Evolutionary conservation across 1,140 invertebrate species (phyloP).

Genomic region (Drosophila ogumai): DNA sequence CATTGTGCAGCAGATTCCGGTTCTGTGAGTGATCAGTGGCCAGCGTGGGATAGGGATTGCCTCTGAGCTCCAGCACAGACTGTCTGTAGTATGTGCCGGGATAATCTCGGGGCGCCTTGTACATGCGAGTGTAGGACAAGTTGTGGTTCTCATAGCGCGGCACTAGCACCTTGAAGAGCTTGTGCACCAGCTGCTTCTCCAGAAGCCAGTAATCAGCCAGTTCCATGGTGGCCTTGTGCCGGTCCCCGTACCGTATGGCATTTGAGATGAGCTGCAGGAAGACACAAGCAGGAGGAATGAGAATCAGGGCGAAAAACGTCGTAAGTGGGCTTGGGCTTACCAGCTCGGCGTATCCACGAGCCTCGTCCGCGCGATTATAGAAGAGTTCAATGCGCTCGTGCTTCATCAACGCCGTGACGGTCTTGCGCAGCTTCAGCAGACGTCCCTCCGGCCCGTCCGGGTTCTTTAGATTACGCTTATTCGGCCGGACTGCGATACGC

Average conservation of each 20-base stretch:
- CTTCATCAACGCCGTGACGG: conserved; percentile 93
- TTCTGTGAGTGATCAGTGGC: conserved; percentile 86
- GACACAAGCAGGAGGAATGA: neutral
- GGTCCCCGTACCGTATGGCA: conserved; percentile 94
- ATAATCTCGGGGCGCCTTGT: conserved; percentile 88
- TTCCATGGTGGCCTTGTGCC: conserved; percentile 94
- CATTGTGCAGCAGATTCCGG: conserved; percentile 89
- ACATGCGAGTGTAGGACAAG: conserved; percentile 90
- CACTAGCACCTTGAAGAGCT: conserved; percentile 96
- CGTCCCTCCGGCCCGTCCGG: conserved; percentile 91
- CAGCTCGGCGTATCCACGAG: conserved; percentile 94
- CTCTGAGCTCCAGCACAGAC: conserved; percentile 92
- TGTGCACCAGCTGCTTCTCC: conserved; percentile 95
- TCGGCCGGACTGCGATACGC: conserved; percentile 87
- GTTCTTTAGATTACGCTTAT: conserved; percentile 88
- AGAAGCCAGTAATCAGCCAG: conserved; percentile 94
- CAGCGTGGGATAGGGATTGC: conserved; percentile 89
- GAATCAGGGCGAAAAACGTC: neutral
- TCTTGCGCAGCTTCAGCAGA: conserved; percentile 91
- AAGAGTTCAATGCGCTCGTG: conserved; percentile 95
- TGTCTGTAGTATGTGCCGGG: conserved; percentile 86
- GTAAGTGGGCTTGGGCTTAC: conserved; percentile 85
- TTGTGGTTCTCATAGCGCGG: conserved; percentile 91
- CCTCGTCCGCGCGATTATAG: conserved; percentile 91
- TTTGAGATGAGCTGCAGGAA: conserved; percentile 92